Conservation (phyloP, 2,797 vertebrate species). For the Rhynchonycteris naso region DNA sequence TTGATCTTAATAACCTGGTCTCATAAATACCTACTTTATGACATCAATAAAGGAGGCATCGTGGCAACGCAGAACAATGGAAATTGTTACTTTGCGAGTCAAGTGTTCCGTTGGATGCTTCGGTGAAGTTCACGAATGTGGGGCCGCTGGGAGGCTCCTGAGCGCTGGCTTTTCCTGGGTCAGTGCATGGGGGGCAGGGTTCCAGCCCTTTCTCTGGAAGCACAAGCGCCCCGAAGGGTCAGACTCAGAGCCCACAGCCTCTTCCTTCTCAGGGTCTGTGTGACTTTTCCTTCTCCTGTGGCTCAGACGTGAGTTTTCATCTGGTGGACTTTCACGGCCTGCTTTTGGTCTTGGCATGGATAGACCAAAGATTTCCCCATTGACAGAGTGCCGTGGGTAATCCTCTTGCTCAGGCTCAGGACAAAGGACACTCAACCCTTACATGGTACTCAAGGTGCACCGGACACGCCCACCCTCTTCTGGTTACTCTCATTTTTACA, state of each 20-base stretch:
- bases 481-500: not conserved
- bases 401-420: fast-evolving
- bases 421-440: fast-evolving
- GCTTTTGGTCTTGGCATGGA: fast-evolving
- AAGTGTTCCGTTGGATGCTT: conserved; percentile 79
- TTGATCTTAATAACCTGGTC: conserved; percentile 86
- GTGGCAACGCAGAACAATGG: conserved; percentile 83
- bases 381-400: not conserved
- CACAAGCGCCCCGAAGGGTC: fast-evolving
- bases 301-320: not conserved
- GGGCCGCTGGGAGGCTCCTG: conserved; percentile 75
- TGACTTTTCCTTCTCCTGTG: fast-evolving
- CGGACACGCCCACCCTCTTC: fast-evolving
- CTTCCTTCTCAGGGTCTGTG: not conserved
- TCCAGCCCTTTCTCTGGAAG: not conserved
- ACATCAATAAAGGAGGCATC: conserved; percentile 84
- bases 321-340: fast-evolving
- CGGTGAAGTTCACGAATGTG: conserved; percentile 70
- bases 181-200: conserved; percentile 70
- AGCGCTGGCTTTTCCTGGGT: conserved; percentile 70
- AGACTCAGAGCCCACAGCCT: fast-evolving
- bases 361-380: not conserved
- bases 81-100: conserved; percentile 82
- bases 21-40: conserved; percentile 86
- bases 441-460: fast-evolving